A percentile compares a stretch with the other conserved stretches of the same genome.
Evolutionary conservation across 1,140 invertebrate species (phyloP).

Genomic region (Lepidurus packardi): DNA sequence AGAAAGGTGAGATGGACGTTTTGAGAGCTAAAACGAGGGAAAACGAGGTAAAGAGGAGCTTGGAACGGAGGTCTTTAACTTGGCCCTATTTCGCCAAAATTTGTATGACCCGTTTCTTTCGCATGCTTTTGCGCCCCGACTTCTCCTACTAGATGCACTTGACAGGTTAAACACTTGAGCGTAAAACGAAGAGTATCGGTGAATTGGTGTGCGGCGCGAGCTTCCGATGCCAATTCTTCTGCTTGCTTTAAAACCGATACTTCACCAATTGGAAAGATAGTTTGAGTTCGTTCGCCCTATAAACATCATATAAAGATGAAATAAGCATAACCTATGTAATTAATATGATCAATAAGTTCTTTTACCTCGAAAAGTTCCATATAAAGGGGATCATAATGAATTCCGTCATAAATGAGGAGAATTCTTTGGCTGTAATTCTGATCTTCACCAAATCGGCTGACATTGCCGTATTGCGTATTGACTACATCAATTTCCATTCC

Average conservation of each 20-base stretch:
- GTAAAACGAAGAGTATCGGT: conserved; percentile 84
- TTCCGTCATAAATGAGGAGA: conserved; percentile 89
- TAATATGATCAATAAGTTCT: neutral
- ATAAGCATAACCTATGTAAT: conserved; percentile 4
- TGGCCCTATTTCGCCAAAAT: conserved; percentile 65
- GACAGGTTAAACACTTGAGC: conserved; percentile 73
- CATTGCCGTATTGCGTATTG: conserved; percentile 79
- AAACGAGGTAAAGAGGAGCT: neutral
- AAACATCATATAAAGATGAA: conserved; percentile 13
- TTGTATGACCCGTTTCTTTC: conserved; percentile 71
- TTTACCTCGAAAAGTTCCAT: conserved; percentile 63
- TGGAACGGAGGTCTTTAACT: neutral
- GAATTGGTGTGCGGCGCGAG: conserved; percentile 76
- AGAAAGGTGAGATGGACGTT: neutral
- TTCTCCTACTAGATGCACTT: conserved; percentile 66
- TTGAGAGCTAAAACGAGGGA: neutral
- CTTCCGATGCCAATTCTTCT: conserved; percentile 74
- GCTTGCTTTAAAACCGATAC: conserved; percentile 67
- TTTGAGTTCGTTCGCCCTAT: conserved; percentile 62
- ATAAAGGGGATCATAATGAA: conserved; percentile 91
- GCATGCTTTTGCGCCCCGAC: conserved; percentile 76
- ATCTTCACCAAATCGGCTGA: conserved; percentile 92
- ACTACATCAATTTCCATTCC: conserved; percentile 89
- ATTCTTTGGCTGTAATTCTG: conserved; percentile 74
- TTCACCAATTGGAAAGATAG: conserved; percentile 73